Evolutionary conservation across 92 coral and sea anemone genomes (phyloP).

Genomic region (Blastomussa wellsi): DNA sequence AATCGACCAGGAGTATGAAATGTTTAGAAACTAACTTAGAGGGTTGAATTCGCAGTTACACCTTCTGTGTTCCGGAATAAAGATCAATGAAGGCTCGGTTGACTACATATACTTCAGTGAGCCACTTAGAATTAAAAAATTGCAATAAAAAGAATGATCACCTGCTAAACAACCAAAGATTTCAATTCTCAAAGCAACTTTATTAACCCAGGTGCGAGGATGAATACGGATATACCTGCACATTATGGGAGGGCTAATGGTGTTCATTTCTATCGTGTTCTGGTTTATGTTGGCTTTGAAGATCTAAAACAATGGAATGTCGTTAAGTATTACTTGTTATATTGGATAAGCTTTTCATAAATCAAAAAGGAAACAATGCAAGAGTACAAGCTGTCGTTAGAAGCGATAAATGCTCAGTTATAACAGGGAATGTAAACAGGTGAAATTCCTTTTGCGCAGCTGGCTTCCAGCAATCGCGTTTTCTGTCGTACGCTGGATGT

Average conservation of each 20-base stretch:
- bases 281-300: conserved; percentile 33
- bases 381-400: background rate
- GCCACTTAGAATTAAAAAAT: too few species aligned
- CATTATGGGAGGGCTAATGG: conserved; percentile 37
- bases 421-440: background rate
- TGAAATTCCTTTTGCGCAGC: background rate
- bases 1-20: background rate
- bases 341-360: background rate
- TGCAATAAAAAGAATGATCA: conserved; percentile 5
- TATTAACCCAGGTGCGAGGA: conserved; percentile 33
- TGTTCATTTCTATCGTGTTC: conserved; percentile 36
- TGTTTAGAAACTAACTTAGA: background rate
- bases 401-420: too few species aligned
- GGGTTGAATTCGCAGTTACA: background rate
- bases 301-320: background rate
- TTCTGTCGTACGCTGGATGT: background rate
- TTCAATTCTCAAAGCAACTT: conserved; percentile 50
- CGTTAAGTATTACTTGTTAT: background rate
- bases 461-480: background rate
- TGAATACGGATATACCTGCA: conserved; percentile 49
- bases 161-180: conserved; percentile 62
- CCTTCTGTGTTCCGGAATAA: too few species aligned
- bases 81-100: background rate
- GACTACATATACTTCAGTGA: background rate
- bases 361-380: background rate